Evolutionary conservation across 2,888 invertebrate genomes (phyloP).

Genomic region (Sarcophaga subvicina): DNA sequence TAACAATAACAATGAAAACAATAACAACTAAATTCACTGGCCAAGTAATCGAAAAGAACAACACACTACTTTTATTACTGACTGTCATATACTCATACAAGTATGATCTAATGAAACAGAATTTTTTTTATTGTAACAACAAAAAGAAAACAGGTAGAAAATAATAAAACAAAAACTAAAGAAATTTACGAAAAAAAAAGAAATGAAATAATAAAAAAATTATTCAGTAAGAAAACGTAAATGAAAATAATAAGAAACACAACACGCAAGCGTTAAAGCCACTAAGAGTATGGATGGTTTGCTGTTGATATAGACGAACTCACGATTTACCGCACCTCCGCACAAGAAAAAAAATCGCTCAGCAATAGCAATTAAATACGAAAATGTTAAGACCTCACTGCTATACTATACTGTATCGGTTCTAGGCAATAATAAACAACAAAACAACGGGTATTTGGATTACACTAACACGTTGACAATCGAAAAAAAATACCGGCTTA

Average conservation of each 20-base stretch:
- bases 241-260: slow-evolving; percentile 29
- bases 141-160: slow-evolving; percentile 54
- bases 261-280: slow-evolving; percentile 60
- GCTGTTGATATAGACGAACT: slow-evolving; percentile 22
- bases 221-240: slow-evolving; percentile 5
- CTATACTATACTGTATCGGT: background rate
- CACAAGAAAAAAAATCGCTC: slow-evolving; percentile 7
- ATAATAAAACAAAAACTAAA: slow-evolving; percentile 15
- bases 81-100: background rate
- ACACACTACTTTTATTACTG: too few relatives aligned
- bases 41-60: too few relatives aligned
- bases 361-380: slow-evolving; percentile 60
- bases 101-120: slow-evolving; percentile 56
- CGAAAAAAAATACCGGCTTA: slow-evolving; percentile 60
- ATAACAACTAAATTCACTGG: too few relatives aligned
- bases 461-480: slow-evolving; percentile 9
- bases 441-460: slow-evolving; percentile 7
- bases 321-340: slow-evolving; percentile 55
- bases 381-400: slow-evolving; percentile 56
- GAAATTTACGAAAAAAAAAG: slow-evolving; percentile 22
- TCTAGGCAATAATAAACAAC: background rate
- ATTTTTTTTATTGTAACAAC: slow-evolving; percentile 38
- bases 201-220: slow-evolving; percentile 36
- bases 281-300: background rate
- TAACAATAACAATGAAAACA: too few relatives aligned